Evolutionary conservation across 1,140 invertebrate genomes (phyloP).

Genomic region (Schmidtea mediterranea): DNA sequence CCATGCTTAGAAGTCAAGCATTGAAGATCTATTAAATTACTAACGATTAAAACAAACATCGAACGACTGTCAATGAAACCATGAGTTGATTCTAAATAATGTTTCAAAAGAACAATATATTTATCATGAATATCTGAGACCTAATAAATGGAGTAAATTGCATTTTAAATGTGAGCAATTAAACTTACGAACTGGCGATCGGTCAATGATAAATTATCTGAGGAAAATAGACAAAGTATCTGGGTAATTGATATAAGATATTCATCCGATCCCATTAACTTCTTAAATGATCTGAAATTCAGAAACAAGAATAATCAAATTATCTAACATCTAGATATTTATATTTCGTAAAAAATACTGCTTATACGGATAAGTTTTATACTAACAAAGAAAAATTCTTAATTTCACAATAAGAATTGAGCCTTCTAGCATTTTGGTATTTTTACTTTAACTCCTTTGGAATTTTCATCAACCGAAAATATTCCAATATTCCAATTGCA

Average conservation of each 20-base stretch:
- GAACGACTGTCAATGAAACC: conserved; percentile 16
- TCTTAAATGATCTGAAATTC: conserved; percentile 15
- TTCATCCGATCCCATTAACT: conserved; percentile 15
- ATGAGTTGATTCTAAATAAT: conserved; percentile 57
- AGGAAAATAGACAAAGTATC: conserved; percentile 59
- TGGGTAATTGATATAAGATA: conserved; percentile 54
- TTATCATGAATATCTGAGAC: conserved; percentile 41
- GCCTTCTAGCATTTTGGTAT: no score
- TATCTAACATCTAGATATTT: no score
- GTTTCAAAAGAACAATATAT: conserved; percentile 56
- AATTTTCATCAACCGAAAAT: no score
- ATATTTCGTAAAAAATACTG: no score
- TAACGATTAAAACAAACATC: conserved; percentile 37
- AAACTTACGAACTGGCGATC: neutral
- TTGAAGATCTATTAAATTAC: conserved; percentile 56
- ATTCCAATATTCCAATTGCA: no score
- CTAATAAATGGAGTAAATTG: neutral
- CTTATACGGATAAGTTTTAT: no score
- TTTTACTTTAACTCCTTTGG: no score
- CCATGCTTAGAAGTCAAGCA: conserved; percentile 56
- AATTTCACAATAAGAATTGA: no score
- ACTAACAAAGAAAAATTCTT: no score
- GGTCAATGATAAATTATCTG: conserved; percentile 40
- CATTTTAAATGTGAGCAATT: neutral
- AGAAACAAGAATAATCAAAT: no score